These are phyloP conservation scores for Eclectus roratus DNA, from an alignment of 2,113 vertebrate species.

Conservation along the genomic window DNA sequence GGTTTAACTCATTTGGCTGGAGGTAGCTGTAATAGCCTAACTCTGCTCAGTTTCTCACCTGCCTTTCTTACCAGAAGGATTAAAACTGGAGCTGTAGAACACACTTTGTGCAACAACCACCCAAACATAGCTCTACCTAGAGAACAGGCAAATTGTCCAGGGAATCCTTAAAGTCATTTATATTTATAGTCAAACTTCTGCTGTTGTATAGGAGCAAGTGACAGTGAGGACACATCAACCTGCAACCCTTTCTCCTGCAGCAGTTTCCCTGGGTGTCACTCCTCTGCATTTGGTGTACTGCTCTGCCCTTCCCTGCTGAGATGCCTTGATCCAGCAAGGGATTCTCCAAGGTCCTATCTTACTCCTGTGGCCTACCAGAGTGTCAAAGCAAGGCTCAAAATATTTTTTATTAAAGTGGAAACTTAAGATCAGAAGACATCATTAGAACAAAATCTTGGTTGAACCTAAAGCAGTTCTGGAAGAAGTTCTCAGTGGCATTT, in stretches of 20 bases:
- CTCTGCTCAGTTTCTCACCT: neutral
- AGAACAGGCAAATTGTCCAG: neutral
- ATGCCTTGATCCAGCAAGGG: neutral
- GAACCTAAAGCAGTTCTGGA: neutral
- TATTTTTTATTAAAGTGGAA: neutral
- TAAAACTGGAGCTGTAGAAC: neutral
- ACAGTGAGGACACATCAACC: neutral
- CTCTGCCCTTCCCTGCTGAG: neutral
- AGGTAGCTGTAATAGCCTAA: neutral
- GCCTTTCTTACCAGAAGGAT: neutral
- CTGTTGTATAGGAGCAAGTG: neutral
- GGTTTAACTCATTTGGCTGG: neutral
- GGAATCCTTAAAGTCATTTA: neutral
- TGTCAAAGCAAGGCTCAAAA: neutral
- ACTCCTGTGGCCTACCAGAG: neutral
- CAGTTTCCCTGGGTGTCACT: neutral
- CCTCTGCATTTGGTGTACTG: neutral
- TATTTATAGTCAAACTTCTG: neutral
- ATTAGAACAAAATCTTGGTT: neutral
- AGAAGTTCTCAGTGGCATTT: neutral
- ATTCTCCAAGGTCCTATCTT: neutral
- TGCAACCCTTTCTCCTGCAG: neutral
- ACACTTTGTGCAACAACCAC: neutral
- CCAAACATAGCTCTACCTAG: neutral
- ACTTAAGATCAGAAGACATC: neutral